Evolutionary conservation across 2,797 vertebrate species (phyloP).

Genomic region (Cyprinella venusta): DNA sequence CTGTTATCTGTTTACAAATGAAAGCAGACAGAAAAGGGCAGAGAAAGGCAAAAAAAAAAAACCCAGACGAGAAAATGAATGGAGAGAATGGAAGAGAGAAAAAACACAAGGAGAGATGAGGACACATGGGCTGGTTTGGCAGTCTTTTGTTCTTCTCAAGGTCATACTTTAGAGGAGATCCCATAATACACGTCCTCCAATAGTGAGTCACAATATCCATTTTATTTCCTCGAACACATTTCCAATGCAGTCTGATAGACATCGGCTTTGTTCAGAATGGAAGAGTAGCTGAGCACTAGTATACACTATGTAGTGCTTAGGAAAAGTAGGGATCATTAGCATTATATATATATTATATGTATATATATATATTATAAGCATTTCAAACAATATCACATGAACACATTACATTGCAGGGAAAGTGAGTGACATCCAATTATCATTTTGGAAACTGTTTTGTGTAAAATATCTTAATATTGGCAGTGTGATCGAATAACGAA

Average conservation of each 20-base stretch:
- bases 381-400: background rate
- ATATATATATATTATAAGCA: no score
- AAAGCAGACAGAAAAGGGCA: constrained; percentile 50
- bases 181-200: constrained; percentile 37
- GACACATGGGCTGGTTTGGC: background rate
- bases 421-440: background rate
- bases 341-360: no score
- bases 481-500: background rate
- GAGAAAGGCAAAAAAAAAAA: constrained; percentile 26
- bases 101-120: constrained; percentile 7
- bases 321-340: background rate
- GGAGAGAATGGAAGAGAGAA: background rate
- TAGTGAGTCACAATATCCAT: background rate
- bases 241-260: background rate
- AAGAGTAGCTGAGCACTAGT: background rate
- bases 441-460: background rate
- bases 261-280: background rate
- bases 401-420: background rate
- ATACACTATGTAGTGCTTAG: background rate
- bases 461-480: background rate
- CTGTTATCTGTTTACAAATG: constrained; percentile 14
- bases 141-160: constrained; percentile 50
- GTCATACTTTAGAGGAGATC: constrained; percentile 36
- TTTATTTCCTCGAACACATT: constrained; percentile 4
- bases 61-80: constrained; percentile 12